Base-by-base conservation (phyloP, 2,797 vertebrate species). In the Smutsia gigantea region DNA sequence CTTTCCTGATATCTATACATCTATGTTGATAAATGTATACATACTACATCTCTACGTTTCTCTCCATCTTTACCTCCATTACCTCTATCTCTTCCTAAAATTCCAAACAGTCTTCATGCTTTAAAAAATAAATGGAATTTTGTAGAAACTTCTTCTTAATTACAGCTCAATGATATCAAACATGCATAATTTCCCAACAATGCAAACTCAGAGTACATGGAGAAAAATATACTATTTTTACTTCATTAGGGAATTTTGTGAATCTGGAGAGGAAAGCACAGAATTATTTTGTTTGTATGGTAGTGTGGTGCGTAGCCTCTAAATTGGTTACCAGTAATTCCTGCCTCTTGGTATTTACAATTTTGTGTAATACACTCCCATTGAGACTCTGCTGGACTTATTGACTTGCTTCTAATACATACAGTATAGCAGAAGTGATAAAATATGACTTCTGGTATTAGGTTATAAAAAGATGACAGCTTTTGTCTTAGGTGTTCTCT, bases 111-210 rank as follows among this genome's bases (percentile, higher is more conserved):
- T 21, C 69, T 86, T 93, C 29, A 55, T 87, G n/a, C 10, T 69
- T 87, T 14, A 37, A 75, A 85, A 66, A 75, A 4, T 63, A 81
- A 21, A 63, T 75, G 34, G 4, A 53, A 81, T 92, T 90, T 93
- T 90, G 51, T 57, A 81, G 17, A 8, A 92, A 5, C 25, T 79
- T 91, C 79, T 87, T 31, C 74, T 78, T 68, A 83, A 37, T 82
- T 89, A 85, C 3, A 94, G 25, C 49, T 87, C 46, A 92, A n/a
- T 90, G 23, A 75, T 46, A 83, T 66, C 61, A 90, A 96, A 71
- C 37, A 23, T 87, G 39, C 9, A 71, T 51, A 34, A 69, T 90
- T 71, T 71, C 68, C 69, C 61, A 87, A 86, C 5, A 59, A 66
- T 53, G 17, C 19, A 78, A 87, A 64, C 39, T 55, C 51, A 88